Base-by-base conservation (phyloP, 2,888 invertebrate species). In the Plagodis dolabraria region DNA sequence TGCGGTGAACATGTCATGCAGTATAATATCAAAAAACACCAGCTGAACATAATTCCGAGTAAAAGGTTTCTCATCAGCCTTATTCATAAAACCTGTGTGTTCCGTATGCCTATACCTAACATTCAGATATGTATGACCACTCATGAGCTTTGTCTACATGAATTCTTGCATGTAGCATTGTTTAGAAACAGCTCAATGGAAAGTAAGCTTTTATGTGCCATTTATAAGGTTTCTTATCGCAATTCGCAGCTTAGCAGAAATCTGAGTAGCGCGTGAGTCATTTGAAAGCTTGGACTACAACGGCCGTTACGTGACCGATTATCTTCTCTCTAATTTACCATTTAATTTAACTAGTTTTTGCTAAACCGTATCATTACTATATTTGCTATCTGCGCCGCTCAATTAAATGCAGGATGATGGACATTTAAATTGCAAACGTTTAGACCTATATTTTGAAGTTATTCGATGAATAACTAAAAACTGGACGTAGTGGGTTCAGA, bases 261-360 rank as follows among this genome's bases (percentile, higher is more conserved):
- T 65, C 60, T 54, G 43, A 68, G 54, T 67, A 69, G 70, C 77
- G 79, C 77, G 77, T 72, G 77, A 74, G 71, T 77, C 76, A 81
- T 84, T 86, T 86, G 79, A 85, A 86, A 87, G 85, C 82, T 84
- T 75, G 68, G 75, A 73, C 78, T 73, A 74, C 71, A 77, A 77
- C 75, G 75, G 69, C 72, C 69, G 71, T 80, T 86, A 87, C 86
- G 86, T 87, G 87, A 86, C 85, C 83, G 79, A 80, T 85, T 86
- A 84, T 79, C 71, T 74, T 66, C 73, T 80, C 78, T 82, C 79
- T 86, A 80, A 86, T 85, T 85, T 83, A 74, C 74, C 72, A 79
- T 80, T 84, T 81, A 80, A 76, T 82, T 77, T 75, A 67, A 65
- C 63, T 64, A 76, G 76, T 76, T 75, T 76, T 77, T 43, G 75